These are phyloP conservation scores for Campopleginae sp. DNA, from an alignment of 2,888 invertebrate species.

Conservation along the genomic window DNA sequence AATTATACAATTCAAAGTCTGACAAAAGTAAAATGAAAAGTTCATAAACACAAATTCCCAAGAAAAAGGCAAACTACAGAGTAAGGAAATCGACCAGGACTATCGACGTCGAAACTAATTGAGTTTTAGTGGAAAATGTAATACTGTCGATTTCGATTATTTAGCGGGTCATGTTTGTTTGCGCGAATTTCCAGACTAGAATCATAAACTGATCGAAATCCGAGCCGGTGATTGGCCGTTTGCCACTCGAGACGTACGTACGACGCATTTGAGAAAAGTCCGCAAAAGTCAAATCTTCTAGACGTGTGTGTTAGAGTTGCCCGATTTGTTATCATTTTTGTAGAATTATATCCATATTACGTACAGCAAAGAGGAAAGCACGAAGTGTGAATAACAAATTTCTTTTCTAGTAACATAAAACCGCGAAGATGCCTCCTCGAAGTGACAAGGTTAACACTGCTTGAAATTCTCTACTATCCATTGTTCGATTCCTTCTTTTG, in stretches of 20 bases:
- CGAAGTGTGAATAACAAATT: background rate
- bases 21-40: background rate
- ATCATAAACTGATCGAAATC: background rate
- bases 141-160: background rate
- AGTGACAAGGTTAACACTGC: slow-evolving; percentile 22
- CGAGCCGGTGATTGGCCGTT: background rate
- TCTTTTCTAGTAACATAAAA: background rate
- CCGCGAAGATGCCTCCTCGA: slow-evolving; percentile 19
- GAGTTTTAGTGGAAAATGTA: background rate
- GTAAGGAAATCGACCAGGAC: background rate
- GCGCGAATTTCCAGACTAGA: background rate
- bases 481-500: background rate
- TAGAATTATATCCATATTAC: background rate
- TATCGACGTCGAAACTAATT: background rate
- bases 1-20: background rate
- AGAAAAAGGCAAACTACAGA: background rate
- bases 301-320: background rate
- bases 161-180: background rate
- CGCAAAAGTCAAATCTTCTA: background rate
- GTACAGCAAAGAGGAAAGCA: background rate
- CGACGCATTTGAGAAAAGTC: background rate
- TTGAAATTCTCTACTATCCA: background rate
- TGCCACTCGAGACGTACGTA: background rate
- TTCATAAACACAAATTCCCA: background rate
- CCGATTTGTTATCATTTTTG: background rate